These are phyloP conservation scores for Poicephalus meyeri DNA, from an alignment of 2,113 vertebrate genomes.

Conservation along the genomic window DNA sequence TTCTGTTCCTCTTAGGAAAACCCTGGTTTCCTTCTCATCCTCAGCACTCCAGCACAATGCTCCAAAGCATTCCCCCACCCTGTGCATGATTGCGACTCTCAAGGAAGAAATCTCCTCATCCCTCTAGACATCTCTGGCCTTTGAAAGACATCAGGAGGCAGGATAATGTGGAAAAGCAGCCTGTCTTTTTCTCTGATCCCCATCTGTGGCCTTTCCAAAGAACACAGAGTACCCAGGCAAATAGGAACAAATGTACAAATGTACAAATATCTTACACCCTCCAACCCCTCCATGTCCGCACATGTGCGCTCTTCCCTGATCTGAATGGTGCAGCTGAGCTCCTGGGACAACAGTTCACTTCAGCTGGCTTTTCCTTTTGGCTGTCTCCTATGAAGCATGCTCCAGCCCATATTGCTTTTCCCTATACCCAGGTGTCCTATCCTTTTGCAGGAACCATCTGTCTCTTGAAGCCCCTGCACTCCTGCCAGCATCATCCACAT, in stretches of 20 bases:
- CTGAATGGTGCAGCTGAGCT: background rate
- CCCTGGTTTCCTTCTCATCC: background rate
- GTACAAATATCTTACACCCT: background rate
- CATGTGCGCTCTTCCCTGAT: accelerated
- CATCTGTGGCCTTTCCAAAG: background rate
- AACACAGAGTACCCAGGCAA: background rate
- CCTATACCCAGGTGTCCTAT: background rate
- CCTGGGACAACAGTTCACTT: background rate
- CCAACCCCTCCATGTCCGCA: background rate
- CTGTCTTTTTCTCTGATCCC: background rate
- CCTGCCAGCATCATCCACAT: background rate
- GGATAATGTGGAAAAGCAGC: background rate
- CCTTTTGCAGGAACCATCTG: background rate
- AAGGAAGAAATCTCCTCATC: background rate
- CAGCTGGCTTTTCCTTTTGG: background rate
- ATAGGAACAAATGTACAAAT: background rate
- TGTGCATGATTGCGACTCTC: background rate
- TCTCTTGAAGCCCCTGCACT: background rate
- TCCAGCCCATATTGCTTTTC: background rate
- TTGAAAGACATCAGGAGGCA: background rate
- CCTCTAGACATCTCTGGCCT: background rate
- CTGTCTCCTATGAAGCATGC: background rate
- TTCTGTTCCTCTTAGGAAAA: conserved; percentile 21
- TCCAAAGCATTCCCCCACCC: background rate
- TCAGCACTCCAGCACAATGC: accelerated